Base-by-base conservation (phyloP, 2,113 vertebrate species). In the Pseudonaja textilis region DNA sequence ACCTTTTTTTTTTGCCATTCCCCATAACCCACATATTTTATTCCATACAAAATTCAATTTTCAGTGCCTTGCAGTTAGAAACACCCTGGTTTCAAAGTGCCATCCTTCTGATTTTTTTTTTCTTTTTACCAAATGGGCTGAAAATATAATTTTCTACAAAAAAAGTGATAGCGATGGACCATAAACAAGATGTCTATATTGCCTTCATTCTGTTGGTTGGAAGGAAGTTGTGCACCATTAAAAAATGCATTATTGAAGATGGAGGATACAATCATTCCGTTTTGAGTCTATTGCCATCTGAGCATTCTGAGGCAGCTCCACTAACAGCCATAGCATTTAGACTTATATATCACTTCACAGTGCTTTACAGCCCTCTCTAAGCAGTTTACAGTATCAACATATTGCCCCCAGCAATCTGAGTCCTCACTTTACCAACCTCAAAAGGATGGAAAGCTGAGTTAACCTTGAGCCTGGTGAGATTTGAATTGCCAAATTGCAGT, bases 21-120 rank as follows among this genome's bases (percentile, higher is more conserved):
- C 89, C 11, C 1, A 85, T 54, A 88, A 94, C 91, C 20, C 94
- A 92, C 2, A 88, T 87, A 93, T 91, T 95, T 96, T 0, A 94
- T 88, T 93, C 29, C 3, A 5, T 16, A 29, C 2, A 88, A 18
- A n/a, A 81, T 91, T 93, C 6, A 16, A 20, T 94, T 96, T 95
- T 9, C 0, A 25, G 91, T 93, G 92, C 0, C 88, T 69, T 92
- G 25, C 34, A 42, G 3, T 92, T 94, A 92, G 54, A 52, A 94
- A 94, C 94, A 1, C 91, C 90, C 89, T 22, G 1, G 3, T 5
- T 94, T 20, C 11, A 95, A 47, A 57, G 4, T 29, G 1, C 1
- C 91, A 0, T 29, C 0, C 61, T 57, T 6, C 85, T 91, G 18
- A 69, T 94, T 95, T 87, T 69, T 69, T 25, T 59, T 69, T 34